A percentile compares a stretch with the other conserved stretches of the same genome.
Evolutionary conservation across 2,113 vertebrate species (phyloP).

Genomic region (Danio rerio): GRCz12tu NC_133188.1:45372501-45373000

Average conservation of each 20-base stretch:
- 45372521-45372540: too few species aligned
- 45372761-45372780: background rate
- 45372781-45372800: background rate
- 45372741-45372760: background rate
- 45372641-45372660: background rate
- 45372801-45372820: background rate
- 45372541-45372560: too few species aligned
- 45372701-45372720: background rate
- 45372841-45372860: background rate
- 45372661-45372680: background rate
- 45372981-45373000: too few species aligned
- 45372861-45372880: background rate
- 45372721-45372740: background rate
- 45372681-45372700: background rate
- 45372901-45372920: too few species aligned
- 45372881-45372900: too few species aligned
- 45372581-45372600: too few species aligned
- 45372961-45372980: too few species aligned
- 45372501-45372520: slow-evolving; percentile 1
- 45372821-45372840: background rate
- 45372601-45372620: too few species aligned
- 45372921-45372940: too few species aligned
- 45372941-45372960: too few species aligned
- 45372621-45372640: too few species aligned
- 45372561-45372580: too few species aligned